phyloP scores from a whole-genome alignment of 2,113 vertebrate genomes.

The Chauna torquata region DNA sequence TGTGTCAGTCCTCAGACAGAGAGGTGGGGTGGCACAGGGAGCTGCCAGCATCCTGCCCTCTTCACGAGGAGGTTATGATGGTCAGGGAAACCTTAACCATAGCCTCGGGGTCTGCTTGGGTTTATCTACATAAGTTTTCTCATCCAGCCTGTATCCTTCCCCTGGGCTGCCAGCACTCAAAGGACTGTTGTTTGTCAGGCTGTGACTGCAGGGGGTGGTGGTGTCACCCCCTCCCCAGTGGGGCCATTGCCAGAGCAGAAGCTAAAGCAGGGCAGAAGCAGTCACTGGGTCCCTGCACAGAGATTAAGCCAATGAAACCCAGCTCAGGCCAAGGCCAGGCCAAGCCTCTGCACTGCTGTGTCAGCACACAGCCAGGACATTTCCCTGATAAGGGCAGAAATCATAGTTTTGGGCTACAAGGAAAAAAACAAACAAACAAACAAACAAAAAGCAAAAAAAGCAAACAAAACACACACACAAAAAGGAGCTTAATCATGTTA shows the following conservation, averaged over 20 bases:
- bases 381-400: neutral
- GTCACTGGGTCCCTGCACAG: rapidly evolving
- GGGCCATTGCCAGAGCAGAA: neutral
- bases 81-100: rapidly evolving
- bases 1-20: neutral
- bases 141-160: neutral
- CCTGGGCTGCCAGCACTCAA: neutral
- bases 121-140: neutral
- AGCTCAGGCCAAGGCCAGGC: neutral
- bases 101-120: neutral
- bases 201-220: rapidly evolving
- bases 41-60: neutral
- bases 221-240: rapidly evolving
- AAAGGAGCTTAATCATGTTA: neutral
- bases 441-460: too few relatives aligned
- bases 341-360: neutral
- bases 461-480: too few relatives aligned
- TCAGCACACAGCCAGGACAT: neutral
- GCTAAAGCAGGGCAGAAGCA: neutral
- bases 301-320: rapidly evolving
- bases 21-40: neutral
- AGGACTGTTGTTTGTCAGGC: neutral
- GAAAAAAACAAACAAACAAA: too few relatives aligned
- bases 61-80: neutral
- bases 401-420: neutral